These are phyloP conservation scores for Nymphalis c-album DNA, from an alignment of 2,888 invertebrate species.

Conservation along the genomic window DNA sequence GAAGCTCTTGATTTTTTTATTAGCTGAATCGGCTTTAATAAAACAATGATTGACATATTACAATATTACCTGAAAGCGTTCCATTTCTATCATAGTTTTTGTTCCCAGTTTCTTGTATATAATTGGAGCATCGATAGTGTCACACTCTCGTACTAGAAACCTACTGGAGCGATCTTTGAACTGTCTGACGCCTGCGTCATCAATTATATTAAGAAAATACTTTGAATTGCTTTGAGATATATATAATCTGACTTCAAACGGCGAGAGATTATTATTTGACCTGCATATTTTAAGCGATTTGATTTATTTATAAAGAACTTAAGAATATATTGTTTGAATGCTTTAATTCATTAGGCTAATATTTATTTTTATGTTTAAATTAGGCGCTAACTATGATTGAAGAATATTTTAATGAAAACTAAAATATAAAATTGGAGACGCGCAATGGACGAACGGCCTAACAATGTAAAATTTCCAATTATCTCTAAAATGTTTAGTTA, in stretches of 20 bases:
- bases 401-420: too few species aligned
- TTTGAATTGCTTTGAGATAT: slow-evolving; percentile 16
- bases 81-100: neutral
- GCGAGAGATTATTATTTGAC: slow-evolving; percentile 14
- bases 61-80: neutral
- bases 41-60: too few species aligned
- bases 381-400: too few species aligned
- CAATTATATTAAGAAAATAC: slow-evolving; percentile 24
- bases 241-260: slow-evolving; percentile 12
- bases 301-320: neutral
- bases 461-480: too few species aligned
- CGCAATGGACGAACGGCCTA: too few species aligned
- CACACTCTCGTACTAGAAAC: slow-evolving; percentile 53
- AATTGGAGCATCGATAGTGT: slow-evolving; percentile 28
- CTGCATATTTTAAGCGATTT: slow-evolving; percentile 7
- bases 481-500: too few species aligned
- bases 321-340: neutral
- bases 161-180: slow-evolving; percentile 54
- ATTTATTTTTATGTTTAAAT: too few species aligned
- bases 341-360: too few species aligned
- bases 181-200: slow-evolving; percentile 35
- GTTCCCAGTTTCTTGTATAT: slow-evolving; percentile 14
- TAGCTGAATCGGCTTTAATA: too few species aligned
- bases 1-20: too few species aligned
- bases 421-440: too few species aligned